Conservation (phyloP, 2,888 invertebrate species). For the Pseudococcus viburni region DNA sequence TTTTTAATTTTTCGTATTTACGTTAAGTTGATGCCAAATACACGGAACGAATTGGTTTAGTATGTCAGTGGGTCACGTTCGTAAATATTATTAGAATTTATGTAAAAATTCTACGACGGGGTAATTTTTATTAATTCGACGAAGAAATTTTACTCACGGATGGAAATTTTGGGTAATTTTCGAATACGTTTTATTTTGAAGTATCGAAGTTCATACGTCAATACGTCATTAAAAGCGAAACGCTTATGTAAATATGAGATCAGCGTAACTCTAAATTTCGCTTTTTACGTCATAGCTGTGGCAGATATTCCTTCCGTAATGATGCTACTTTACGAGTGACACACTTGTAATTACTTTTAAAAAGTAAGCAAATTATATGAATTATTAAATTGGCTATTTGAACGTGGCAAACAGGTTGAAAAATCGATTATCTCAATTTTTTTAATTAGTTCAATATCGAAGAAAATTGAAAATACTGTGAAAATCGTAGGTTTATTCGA, state of each 20-base stretch:
- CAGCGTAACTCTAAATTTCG: slow-evolving; percentile 4
- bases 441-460: background rate
- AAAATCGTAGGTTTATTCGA: background rate
- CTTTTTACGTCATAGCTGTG: background rate
- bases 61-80: slow-evolving; percentile 27
- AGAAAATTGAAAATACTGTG: background rate
- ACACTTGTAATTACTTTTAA: slow-evolving; percentile 3
- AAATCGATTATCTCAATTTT: background rate
- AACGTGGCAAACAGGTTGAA: background rate
- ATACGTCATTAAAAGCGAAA: slow-evolving; percentile 37
- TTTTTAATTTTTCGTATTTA: background rate
- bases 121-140: background rate
- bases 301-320: slow-evolving; percentile 5
- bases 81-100: background rate
- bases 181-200: background rate
- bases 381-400: background rate
- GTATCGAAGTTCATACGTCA: background rate
- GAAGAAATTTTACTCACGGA: background rate
- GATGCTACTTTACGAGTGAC: background rate
- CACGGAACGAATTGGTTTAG: slow-evolving; percentile 6
- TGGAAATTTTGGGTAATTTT: background rate
- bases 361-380: background rate
- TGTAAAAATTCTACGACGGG: background rate
- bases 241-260: slow-evolving; percentile 29
- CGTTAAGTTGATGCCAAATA: background rate